Base-by-base conservation (phyloP, 2,888 invertebrate species). In the Drosophila nr. medialis region DNA sequence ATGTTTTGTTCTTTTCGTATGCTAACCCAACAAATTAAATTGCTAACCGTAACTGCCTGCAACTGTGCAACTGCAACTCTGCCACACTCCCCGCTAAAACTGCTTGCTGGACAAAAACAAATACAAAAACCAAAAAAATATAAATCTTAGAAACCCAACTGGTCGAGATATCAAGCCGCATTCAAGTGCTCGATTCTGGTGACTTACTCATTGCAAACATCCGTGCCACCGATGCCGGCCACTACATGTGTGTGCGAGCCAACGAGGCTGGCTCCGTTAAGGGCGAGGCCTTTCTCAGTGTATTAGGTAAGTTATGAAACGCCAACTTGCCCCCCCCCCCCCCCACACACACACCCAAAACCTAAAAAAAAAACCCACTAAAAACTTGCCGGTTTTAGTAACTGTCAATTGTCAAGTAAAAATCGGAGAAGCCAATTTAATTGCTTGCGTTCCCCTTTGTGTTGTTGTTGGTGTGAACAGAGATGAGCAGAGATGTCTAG, bases 251-350 rank as follows among this genome's bases (percentile, higher is more conserved):
- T 92, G 94, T 96, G 54, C 95, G 98, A 72, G 95, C 96, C 59
- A 99, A 99, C 92, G 97, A 97, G 93, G 98, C 98, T 61, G 99
- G 99, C 49, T 95, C 95, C 77, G 96, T 97, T 36, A 95, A 96
- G 80, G 98, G 96, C 65, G 96, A 96, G 82, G 98, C 97, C 49
- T 96, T 95, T 92, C 94, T 99, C 68, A 95, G 95, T 80, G 98
- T 99, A 71, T 94, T 98, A 87, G 97, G 97, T 97, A 93, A 94
- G 94, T 91, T 15, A 48, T 45, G 2, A 18, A 21, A 13, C 13
- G 11, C 18, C 30, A 8, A 21, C 27, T 40, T n/a, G 4, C 38
- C 18, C 21, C 30, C 11, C 24, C 2, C 10, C 36, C 34, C 10
- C 40, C 48, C n/a, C n/a, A n/a, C n/a, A n/a, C n/a, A n/a, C n/a